phyloP scores from a whole-genome alignment of 2,888 invertebrate species.

The Erebia ligea region DNA sequence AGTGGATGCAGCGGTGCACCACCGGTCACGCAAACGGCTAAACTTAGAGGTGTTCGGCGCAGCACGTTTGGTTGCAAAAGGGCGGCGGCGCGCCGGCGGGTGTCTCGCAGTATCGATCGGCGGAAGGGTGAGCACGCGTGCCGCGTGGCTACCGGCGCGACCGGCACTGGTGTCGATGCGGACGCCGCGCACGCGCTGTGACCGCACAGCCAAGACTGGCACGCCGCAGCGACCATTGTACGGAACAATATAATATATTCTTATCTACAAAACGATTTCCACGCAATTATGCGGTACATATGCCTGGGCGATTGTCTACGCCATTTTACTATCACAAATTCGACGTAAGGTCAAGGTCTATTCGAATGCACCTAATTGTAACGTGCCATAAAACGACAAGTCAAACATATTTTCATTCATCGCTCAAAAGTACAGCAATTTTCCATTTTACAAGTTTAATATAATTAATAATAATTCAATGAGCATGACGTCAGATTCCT shows the following conservation, averaged over 20 bases:
- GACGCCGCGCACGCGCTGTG: constrained; percentile 69
- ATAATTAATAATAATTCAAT: not conserved
- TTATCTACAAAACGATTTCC: constrained; percentile 42
- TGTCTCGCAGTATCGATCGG: constrained; percentile 53
- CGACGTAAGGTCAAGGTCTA: constrained; percentile 26
- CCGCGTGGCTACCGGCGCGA: constrained; percentile 77
- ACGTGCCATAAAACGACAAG: not conserved
- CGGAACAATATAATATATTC: constrained; percentile 35
- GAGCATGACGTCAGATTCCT: constrained; percentile 1
- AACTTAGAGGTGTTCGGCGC: constrained; percentile 54
- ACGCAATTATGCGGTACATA: constrained; percentile 22
- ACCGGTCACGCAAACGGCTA: constrained; percentile 50
- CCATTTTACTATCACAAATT: constrained; percentile 24
- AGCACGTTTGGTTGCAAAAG: constrained; percentile 51
- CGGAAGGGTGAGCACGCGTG: constrained; percentile 66
- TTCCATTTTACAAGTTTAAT: constrained; percentile 1
- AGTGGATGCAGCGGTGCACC: constrained; percentile 70
- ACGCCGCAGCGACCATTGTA: constrained; percentile 29
- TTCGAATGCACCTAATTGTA: not conserved
- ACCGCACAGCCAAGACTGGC: constrained; percentile 43
- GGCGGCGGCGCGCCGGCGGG: constrained; percentile 44
- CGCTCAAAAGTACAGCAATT: not conserved
- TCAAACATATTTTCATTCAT: constrained; percentile 2
- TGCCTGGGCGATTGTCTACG: constrained; percentile 10
- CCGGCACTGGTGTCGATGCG: constrained; percentile 70